A percentile compares a stretch with the other conserved stretches of the same genome.
Evolutionary conservation across 1,140 invertebrate species (phyloP).

Genomic region (Leptopilina clavipes): DNA sequence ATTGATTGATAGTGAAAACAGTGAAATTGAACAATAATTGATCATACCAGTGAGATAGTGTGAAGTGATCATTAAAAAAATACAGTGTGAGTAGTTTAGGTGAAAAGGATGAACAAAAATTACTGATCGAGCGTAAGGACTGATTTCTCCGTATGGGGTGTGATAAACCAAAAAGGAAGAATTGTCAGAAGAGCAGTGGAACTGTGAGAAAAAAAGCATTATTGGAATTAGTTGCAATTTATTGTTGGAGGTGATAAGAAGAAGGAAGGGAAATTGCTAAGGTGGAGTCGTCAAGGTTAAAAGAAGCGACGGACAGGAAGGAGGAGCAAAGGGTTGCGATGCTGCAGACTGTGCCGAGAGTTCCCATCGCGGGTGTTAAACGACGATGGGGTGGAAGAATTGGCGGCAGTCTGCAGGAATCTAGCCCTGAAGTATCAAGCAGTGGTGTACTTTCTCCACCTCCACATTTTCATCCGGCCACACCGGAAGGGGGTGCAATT

Average conservation of each 20-base stretch:
- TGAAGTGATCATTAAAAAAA: too few relatives aligned
- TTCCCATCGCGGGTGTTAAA: conserved; percentile 67
- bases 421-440: conserved; percentile 73
- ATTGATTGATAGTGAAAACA: too few relatives aligned
- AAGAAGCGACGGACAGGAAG: conserved; percentile 11
- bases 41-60: too few relatives aligned
- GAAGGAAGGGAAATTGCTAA: conserved; percentile 36
- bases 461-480: conserved; percentile 75
- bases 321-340: conserved; percentile 53
- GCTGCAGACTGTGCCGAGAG: conserved; percentile 69
- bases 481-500: conserved; percentile 78
- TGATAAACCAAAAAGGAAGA: conserved; percentile 46
- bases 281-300: conserved; percentile 51
- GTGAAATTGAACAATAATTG: too few relatives aligned
- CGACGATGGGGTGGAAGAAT: conserved; percentile 68
- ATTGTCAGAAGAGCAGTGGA: neutral
- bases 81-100: too few relatives aligned
- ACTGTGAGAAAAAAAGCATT: conserved; percentile 9
- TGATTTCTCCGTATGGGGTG: conserved; percentile 40
- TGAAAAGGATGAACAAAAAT: neutral
- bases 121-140: neutral
- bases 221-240: neutral
- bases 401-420: conserved; percentile 72
- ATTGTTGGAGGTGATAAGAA: conserved; percentile 6
- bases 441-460: conserved; percentile 67